Conservation (phyloP, 2,797 vertebrate species). For the Myotis pilosus region DNA sequence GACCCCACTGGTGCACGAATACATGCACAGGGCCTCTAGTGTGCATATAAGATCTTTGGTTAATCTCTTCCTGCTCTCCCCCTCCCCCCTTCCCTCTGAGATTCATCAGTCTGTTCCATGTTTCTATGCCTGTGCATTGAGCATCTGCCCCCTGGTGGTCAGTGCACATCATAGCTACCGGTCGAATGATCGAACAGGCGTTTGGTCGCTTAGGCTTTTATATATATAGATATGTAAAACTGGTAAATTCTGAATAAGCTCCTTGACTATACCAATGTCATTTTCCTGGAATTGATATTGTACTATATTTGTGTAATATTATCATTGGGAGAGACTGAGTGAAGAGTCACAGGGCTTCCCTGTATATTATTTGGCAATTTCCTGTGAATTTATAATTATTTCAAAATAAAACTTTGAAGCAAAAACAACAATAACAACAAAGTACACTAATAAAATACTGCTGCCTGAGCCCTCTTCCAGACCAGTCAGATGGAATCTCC, state of each 20-base stretch:
- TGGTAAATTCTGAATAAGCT: neutral
- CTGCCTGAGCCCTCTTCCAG: neutral
- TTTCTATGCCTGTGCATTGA: too few species aligned
- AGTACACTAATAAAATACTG: neutral
- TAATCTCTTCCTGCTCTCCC: too few species aligned
- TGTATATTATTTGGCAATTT: neutral
- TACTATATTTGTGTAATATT: neutral
- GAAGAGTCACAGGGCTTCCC: neutral
- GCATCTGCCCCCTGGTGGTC: too few species aligned
- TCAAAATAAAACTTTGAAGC: neutral
- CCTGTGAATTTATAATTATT: neutral
- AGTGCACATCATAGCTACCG: too few species aligned
- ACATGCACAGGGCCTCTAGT: too few species aligned
- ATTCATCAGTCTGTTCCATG: too few species aligned
- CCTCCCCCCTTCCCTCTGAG: too few species aligned
- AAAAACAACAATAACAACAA: neutral
- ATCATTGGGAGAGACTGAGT: neutral
- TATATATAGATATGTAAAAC: neutral
- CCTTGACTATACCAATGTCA: neutral
- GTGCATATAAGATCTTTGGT: too few species aligned
- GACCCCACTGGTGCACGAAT: too few species aligned
- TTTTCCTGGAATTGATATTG: neutral
- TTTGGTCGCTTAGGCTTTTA: too few species aligned
- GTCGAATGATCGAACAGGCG: too few species aligned
- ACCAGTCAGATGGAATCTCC: neutral